Evolutionary conservation across 2,888 invertebrate species (phyloP), one percentile per base, ranked within the genome.

Genomic region (Drosophila anomelani): DNA sequence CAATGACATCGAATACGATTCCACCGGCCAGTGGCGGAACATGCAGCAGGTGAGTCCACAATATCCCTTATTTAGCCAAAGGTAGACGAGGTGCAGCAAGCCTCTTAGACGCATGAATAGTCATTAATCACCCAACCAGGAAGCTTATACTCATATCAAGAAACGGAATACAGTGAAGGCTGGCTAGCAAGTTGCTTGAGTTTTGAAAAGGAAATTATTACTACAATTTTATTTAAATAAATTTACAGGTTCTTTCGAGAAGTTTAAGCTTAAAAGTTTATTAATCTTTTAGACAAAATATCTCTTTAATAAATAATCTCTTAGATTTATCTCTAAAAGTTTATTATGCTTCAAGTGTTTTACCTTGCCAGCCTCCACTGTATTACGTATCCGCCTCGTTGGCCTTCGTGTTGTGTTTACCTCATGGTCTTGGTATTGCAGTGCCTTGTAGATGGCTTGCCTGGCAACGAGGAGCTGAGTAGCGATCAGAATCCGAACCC

Each of bases 21-120:
- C 94, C 12, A 93, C 93, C 17, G 93, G 94, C 51, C 94, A 94
- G 74, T 95, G 95, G 95, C 94, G 94, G 78, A 94, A 94, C 77
- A 94, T 94, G 76, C 94, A 95, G 80, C 94, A 95, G 94, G 95
- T 95, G 91, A 86, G 80, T 74, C 2, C n/a, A 17, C n/a, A 32
- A 10, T 9, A 38, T 36, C 7, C 29, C 36, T 8, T 55, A n/a
- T 58, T 36, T 20, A 44, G 6, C 34, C 43, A 4, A 29, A 29
- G 34, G 36, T 15, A 34, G 13, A 41, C n/a, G n/a, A 34, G 29
- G 29, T 20, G 62, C 32, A 55, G 63, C 34, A 47, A 67, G 36
- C n/a, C 67, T 23, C 49, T 23, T 43, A 36, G 26, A 15, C 13
- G 68, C 68, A 68, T 68, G 68, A 67, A 36, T 38, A 43, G 55